These are phyloP conservation scores for Harpagoxenus sublaevis DNA, from an alignment of 2,888 invertebrate species.

Conservation along the genomic window DNA sequence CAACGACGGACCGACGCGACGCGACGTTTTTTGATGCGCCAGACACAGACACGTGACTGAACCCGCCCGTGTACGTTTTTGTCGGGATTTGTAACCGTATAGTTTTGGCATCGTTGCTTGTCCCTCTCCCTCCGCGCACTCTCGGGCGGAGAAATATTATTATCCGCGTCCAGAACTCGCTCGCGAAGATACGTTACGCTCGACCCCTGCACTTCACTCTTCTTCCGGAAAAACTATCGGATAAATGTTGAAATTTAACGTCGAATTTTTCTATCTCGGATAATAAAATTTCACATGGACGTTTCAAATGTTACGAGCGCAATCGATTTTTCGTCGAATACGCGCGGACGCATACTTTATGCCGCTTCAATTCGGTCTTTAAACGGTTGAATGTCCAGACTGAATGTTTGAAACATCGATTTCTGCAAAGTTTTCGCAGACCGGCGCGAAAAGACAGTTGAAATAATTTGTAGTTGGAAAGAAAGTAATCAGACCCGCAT, in stretches of 20 bases:
- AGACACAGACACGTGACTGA: slow-evolving; percentile 13
- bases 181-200: slow-evolving; percentile 1
- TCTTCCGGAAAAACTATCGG: slow-evolving; percentile 20
- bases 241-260: neutral
- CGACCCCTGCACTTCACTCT: neutral
- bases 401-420: neutral
- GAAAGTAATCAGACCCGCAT: slow-evolving; percentile 52
- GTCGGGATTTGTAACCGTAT: slow-evolving; percentile 45
- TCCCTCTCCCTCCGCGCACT: neutral
- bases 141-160: slow-evolving; percentile 33
- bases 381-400: neutral
- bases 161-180: slow-evolving; percentile 15
- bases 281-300: slow-evolving; percentile 1
- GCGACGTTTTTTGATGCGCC: slow-evolving; percentile 40
- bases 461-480: slow-evolving; percentile 49
- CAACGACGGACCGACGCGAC: neutral
- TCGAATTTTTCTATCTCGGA: neutral
- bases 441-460: slow-evolving; percentile 18
- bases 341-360: neutral
- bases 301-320: neutral
- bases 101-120: slow-evolving; percentile 42
- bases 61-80: slow-evolving; percentile 29
- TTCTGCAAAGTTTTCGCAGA: slow-evolving; percentile 18
- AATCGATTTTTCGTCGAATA: slow-evolving; percentile 2
- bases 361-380: neutral